These are phyloP conservation scores for Petaurus breviceps DNA, from an alignment of 2,113 vertebrate species.

Conservation along the genomic window DNA sequence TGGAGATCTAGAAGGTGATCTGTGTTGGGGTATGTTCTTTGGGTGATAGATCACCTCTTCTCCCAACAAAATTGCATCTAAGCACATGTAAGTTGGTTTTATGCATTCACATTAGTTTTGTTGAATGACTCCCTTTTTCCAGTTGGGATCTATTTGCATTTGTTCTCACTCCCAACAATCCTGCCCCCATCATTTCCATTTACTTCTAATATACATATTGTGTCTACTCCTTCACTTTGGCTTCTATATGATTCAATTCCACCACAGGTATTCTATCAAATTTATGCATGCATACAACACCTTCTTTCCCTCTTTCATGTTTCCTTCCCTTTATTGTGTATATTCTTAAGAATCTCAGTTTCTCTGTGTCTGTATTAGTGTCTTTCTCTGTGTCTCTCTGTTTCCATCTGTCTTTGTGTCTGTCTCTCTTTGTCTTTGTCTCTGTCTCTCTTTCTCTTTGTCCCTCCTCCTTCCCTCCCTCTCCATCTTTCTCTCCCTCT, in stretches of 20 bases:
- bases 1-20: neutral
- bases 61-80: neutral
- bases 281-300: neutral
- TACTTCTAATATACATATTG: neutral
- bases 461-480: no score
- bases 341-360: neutral
- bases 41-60: neutral
- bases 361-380: no score
- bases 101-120: neutral
- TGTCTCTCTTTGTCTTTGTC: no score
- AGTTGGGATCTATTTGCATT: neutral
- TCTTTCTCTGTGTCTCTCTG: no score
- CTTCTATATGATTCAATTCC: neutral
- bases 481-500: no score
- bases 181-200: neutral
- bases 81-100: neutral
- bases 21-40: neutral
- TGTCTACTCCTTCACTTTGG: neutral
- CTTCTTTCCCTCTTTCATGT: neutral
- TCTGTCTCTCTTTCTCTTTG: no score
- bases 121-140: neutral
- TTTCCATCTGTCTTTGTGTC: no score
- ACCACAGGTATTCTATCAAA: neutral
- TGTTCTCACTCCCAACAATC: neutral
- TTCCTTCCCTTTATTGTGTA: neutral